phyloP scores from a whole-genome alignment of 2,888 invertebrate genomes.

The Drosophila kambysellisi region DNA sequence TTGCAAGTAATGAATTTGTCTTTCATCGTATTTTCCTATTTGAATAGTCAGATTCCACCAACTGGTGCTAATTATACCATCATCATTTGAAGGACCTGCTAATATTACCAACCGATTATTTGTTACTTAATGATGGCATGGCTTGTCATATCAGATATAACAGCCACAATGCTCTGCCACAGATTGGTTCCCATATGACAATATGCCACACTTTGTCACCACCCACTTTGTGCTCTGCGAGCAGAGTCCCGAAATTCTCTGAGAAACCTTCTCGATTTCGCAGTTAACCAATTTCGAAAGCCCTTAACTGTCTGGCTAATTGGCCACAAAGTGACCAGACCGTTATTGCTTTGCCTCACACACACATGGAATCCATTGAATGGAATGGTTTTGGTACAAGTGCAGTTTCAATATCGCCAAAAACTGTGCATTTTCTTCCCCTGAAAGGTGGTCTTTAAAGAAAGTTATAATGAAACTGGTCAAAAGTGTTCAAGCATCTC shows the following conservation, averaged over 20 bases:
- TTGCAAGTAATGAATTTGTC: neutral
- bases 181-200: neutral
- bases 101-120: neutral
- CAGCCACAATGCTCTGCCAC: neutral
- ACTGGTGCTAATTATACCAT: neutral
- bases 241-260: neutral
- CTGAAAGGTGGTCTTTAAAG: no score
- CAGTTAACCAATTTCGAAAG: neutral
- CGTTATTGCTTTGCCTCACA: neutral
- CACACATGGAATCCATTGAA: neutral
- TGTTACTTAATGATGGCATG: neutral
- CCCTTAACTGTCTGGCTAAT: neutral
- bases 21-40: neutral
- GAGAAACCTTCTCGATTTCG: neutral
- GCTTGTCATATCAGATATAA: neutral
- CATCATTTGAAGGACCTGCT: neutral
- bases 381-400: neutral
- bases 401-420: neutral
- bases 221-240: neutral
- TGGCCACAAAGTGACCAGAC: conserved; percentile 5
- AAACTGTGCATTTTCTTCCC: neutral
- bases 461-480: neutral
- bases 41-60: neutral
- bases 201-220: neutral
- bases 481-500: neutral